phyloP scores from a whole-genome alignment of 2,113 vertebrate genomes.

The Podarcis cretensis region DNA sequence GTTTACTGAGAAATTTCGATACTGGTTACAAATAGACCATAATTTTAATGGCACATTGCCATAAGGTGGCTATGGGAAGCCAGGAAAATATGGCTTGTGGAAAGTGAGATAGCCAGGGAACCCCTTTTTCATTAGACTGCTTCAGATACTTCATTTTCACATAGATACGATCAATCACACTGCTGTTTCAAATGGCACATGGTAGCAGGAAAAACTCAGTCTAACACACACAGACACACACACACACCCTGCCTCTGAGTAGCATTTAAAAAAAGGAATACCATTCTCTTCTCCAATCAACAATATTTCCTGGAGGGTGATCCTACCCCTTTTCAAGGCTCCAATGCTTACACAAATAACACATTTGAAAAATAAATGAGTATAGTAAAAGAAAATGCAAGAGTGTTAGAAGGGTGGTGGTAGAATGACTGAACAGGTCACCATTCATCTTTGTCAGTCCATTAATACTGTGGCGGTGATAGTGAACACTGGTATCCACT shows the following conservation, averaged over 20 bases:
- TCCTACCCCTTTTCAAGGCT: not conserved
- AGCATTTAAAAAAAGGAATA: not conserved
- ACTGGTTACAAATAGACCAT: not conserved
- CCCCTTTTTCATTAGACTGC: not conserved
- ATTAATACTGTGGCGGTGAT: not conserved
- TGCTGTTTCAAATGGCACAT: not conserved
- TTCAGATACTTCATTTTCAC: not conserved
- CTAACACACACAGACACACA: not conserved
- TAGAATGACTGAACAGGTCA: slow-evolving; percentile 1
- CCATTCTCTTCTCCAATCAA: not conserved
- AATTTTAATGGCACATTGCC: not conserved
- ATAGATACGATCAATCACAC: not conserved
- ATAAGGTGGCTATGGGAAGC: not conserved
- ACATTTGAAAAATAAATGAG: slow-evolving; percentile 43
- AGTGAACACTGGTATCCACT: slow-evolving; percentile 14
- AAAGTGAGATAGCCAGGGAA: not conserved
- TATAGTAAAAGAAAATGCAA: slow-evolving; percentile 37
- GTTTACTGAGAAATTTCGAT: not conserved
- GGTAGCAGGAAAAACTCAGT: not conserved
- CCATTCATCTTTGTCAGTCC: slow-evolving; percentile 28
- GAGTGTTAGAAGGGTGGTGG: not conserved
- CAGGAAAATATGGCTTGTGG: not conserved
- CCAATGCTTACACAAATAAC: slow-evolving; percentile 46
- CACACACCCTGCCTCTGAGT: too few relatives aligned
- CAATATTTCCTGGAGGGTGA: not conserved